phyloP scores from a whole-genome alignment of 2,797 vertebrate species.

The Myioborus melanocephalus region DNA sequence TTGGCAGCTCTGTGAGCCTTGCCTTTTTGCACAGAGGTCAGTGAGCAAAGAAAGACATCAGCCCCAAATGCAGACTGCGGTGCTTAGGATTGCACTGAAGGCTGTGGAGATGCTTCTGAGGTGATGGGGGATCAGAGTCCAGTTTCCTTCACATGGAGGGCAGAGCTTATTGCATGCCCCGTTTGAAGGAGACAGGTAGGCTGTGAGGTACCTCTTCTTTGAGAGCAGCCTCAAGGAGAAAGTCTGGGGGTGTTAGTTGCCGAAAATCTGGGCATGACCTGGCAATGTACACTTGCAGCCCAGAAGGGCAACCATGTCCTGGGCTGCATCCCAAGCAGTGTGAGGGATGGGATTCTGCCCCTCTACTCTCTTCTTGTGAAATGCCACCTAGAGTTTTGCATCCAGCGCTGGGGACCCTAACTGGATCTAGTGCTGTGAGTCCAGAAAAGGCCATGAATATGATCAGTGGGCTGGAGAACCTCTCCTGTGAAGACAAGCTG shows the following conservation, averaged over 20 bases:
- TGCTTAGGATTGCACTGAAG: not conserved
- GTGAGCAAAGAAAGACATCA: not conserved
- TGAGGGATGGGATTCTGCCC: not conserved
- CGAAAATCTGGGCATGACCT: not conserved
- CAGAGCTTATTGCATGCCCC: rapidly evolving
- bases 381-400: not conserved
- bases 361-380: not conserved
- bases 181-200: not conserved
- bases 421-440: not conserved
- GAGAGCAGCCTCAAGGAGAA: not conserved
- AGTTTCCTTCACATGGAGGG: not conserved
- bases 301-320: not conserved
- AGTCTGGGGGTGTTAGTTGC: not conserved
- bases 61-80: not conserved
- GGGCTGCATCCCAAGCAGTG: not conserved
- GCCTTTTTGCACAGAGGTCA: not conserved
- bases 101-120: not conserved
- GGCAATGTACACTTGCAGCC: not conserved
- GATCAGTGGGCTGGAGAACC: not conserved
- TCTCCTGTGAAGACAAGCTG: not conserved
- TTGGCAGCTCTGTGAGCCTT: not conserved
- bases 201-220: not conserved
- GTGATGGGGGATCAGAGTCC: not conserved
- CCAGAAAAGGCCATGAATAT: not conserved
- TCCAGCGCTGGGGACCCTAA: not conserved